phyloP scores from a whole-genome alignment of 2,888 invertebrate genomes.

The Sphinx pinastri region DNA sequence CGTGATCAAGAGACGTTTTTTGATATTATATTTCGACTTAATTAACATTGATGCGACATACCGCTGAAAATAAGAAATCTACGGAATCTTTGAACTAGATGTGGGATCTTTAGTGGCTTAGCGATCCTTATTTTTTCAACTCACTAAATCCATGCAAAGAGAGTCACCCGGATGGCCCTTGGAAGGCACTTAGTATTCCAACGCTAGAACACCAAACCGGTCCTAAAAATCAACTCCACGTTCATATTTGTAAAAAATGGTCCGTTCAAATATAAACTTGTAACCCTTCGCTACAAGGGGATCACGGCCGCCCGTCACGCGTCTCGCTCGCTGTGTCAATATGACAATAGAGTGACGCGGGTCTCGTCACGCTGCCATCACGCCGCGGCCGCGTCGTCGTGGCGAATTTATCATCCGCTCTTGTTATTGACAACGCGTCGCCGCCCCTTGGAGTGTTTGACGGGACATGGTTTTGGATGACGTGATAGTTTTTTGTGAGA shows the following conservation, averaged over 20 bases:
- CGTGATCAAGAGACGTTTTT: no score
- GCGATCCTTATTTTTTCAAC: no score
- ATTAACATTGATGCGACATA: no score
- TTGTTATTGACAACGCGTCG: conserved; percentile 58
- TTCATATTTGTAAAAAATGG: conserved; percentile 39
- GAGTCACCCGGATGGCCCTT: no score
- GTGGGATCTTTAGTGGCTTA: no score
- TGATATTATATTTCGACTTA: no score
- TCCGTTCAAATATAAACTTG: conserved; percentile 45
- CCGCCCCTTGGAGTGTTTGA: conserved; percentile 20
- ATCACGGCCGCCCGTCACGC: conserved; percentile 28
- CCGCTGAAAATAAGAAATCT: no score
- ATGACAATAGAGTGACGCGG: conserved; percentile 61
- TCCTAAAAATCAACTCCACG: not conserved
- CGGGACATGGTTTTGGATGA: conserved; percentile 30
- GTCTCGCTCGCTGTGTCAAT: conserved; percentile 46
- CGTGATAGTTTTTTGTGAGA: conserved; percentile 32
- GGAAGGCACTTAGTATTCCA: no score
- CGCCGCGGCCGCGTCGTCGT: conserved; percentile 44
- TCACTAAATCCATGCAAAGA: no score
- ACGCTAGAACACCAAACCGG: no score
- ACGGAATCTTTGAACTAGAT: no score
- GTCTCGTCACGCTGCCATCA: conserved; percentile 47
- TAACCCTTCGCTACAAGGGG: conserved; percentile 47
- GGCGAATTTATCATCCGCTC: conserved; percentile 60